Evolutionary conservation across 2,888 invertebrate genomes (phyloP).

Genomic region (Adela reaumurella): DNA sequence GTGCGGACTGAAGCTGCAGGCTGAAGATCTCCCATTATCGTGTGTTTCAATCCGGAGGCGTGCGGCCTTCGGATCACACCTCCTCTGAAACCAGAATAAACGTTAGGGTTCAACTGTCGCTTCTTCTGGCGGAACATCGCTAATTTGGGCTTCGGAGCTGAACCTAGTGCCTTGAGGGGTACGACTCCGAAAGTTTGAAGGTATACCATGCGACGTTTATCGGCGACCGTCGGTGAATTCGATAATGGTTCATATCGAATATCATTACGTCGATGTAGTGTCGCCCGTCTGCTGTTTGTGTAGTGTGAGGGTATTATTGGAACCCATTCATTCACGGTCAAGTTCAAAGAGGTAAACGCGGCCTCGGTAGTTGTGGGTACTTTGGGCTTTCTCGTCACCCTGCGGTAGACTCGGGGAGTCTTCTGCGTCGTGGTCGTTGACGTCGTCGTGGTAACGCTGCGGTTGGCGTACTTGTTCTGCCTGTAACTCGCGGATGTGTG

Average conservation of each 20-base stretch:
- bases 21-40: conserved; percentile 24
- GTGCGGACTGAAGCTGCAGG: conserved; percentile 27
- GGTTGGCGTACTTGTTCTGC: neutral
- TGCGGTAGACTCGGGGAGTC: conserved; percentile 26
- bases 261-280: neutral
- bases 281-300: conserved; percentile 19
- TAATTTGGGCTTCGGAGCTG: conserved; percentile 21
- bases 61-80: conserved; percentile 17
- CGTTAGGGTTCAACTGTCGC: conserved; percentile 24
- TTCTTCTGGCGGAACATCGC: conserved; percentile 27
- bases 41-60: conserved; percentile 13
- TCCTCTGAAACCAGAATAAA: conserved; percentile 31
- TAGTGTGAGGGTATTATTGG: conserved; percentile 42
- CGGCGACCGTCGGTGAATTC: neutral
- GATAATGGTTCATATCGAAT: neutral
- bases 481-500: neutral
- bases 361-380: conserved; percentile 12
- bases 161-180: conserved; percentile 22
- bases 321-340: conserved; percentile 40
- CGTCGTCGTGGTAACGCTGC: conserved; percentile 16
- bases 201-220: conserved; percentile 21
- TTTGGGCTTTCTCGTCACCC: conserved; percentile 35
- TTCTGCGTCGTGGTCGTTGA: conserved; percentile 20
- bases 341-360: conserved; percentile 6
- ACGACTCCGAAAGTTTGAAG: conserved; percentile 35